These are phyloP conservation scores for Aromia moschata DNA, from an alignment of 2,888 invertebrate species.

Conservation along the genomic window DNA sequence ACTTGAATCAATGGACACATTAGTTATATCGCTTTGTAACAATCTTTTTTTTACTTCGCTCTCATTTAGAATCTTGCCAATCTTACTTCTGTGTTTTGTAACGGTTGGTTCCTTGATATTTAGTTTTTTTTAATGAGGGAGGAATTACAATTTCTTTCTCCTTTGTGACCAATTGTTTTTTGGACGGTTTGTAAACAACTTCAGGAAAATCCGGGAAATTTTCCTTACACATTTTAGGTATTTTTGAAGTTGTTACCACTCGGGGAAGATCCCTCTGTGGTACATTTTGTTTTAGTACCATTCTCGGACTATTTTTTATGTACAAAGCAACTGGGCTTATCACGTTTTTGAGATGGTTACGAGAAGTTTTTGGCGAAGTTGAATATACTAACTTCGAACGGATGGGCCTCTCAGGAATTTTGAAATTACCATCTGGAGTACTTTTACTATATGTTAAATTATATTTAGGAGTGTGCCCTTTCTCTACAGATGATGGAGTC, in stretches of 20 bases:
- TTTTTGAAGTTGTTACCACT: background rate
- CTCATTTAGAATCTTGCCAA: background rate
- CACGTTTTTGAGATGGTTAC: conserved; percentile 24
- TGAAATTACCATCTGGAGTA: conserved; percentile 5
- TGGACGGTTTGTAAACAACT: conserved; percentile 9
- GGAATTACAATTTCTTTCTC: conserved; percentile 14
- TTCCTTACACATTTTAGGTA: background rate
- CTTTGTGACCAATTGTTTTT: conserved; percentile 1
- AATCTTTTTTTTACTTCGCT: background rate
- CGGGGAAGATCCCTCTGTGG: conserved; percentile 1
- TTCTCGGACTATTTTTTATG: conserved; percentile 33
- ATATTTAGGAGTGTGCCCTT: background rate
- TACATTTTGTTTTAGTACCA: conserved; percentile 27
- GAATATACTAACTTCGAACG: background rate
- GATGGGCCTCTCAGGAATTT: background rate
- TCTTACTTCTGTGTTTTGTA: conserved; percentile 11
- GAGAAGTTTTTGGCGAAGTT: background rate
- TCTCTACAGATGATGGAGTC: background rate
- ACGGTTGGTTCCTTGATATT: conserved; percentile 10
- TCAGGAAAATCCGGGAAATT: conserved; percentile 5
- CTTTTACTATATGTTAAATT: too few relatives aligned
- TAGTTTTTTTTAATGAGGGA: conserved; percentile 3
- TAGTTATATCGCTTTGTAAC: conserved; percentile 9
- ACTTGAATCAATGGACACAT: conserved; percentile 5
- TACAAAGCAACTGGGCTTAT: conserved; percentile 35